Evolutionary conservation across 2,113 vertebrate genomes (phyloP), one percentile per base, ranked within the genome.

Genomic region (Zingel zingel): DNA sequence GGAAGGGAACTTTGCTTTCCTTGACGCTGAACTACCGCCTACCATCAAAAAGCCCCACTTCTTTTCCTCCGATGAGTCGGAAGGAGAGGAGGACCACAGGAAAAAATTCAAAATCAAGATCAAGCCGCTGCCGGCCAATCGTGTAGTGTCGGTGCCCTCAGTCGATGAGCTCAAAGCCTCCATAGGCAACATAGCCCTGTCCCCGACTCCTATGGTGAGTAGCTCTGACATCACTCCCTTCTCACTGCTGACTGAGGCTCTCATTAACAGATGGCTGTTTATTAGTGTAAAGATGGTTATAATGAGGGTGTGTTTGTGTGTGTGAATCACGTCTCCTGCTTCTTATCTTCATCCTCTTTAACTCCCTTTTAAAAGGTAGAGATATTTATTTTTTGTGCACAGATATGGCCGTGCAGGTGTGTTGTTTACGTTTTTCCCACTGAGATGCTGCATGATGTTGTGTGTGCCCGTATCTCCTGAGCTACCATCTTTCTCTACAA

Each of bases 31-130:
- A 2, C 21, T 16, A 77, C 84, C 77, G 96, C 97, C 93, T 58
- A 94, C 92, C 62, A 61, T 81, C 91, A 97, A 97, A 91, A 99
- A 98, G 90, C 1, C 85, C 16, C 97, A 97, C 93, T 99, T 99
- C 94, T 99, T 99, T 94, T 99, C 98, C 72, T 99, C 98, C 0
- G 99, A 98, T 0, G 98, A 99, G 80, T 99, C 98, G 0, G 98
- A 99, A 86, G 98, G 95, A 81, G 98, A 99, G 73, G 98, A 99
- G 86, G 98, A 99, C 87, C 96, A 97, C 0, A 97, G 96, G 83
- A 98, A 96, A 94, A 99, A 97, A 67, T 99, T 99, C 90, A 99
- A 99, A 90, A 98, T 99, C 89, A 98, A 98, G 94, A 99, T 99
- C 89, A 98, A 98, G 81, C 98, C 98, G 0, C 86, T 99, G 86